Percentiles rank a stretch among this genome's conserved stretches.
Conservation (phyloP, 2,113 vertebrate genomes). For the Agapornis roseicollis region DNA sequence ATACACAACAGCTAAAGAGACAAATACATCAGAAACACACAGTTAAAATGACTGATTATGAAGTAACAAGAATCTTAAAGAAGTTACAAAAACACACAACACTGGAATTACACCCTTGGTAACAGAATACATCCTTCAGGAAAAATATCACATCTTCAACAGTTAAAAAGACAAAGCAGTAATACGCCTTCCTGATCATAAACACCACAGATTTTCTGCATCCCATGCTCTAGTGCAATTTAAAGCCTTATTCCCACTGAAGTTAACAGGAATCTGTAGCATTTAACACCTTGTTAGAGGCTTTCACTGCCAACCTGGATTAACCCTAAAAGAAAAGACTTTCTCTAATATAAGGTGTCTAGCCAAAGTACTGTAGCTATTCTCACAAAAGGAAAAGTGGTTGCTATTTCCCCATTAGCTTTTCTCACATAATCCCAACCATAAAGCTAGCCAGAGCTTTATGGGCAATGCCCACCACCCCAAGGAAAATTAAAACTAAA, state of each 20-base stretch:
- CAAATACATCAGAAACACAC: not conserved
- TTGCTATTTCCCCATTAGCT: conserved; percentile 3
- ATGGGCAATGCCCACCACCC: not conserved
- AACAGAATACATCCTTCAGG: not conserved
- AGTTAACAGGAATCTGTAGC: not conserved
- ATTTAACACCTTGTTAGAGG: conserved; percentile 31
- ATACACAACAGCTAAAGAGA: not conserved
- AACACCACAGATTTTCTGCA: conserved; percentile 10
- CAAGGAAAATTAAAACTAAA: not conserved
- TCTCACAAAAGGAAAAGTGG: conserved; percentile 11
- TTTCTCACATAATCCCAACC: conserved; percentile 19
- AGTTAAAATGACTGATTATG: not conserved
- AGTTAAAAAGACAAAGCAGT: not conserved
- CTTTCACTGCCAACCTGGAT: conserved; percentile 3
- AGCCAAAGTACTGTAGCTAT: not conserved
- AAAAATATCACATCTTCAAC: not conserved
- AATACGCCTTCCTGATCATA: not conserved
- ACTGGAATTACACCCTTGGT: not conserved
- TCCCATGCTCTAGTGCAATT: not conserved
- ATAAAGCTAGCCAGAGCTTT: conserved; percentile 32
- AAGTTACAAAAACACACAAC: not conserved
- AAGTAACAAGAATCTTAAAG: not conserved
- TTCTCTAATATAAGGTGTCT: not conserved
- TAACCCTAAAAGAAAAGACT: not conserved
- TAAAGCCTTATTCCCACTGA: conserved; percentile 27